Evolutionary conservation across 35 echinoderm and acorn worm species (phyloP).

Genomic region (Chiridota heheva): DNA sequence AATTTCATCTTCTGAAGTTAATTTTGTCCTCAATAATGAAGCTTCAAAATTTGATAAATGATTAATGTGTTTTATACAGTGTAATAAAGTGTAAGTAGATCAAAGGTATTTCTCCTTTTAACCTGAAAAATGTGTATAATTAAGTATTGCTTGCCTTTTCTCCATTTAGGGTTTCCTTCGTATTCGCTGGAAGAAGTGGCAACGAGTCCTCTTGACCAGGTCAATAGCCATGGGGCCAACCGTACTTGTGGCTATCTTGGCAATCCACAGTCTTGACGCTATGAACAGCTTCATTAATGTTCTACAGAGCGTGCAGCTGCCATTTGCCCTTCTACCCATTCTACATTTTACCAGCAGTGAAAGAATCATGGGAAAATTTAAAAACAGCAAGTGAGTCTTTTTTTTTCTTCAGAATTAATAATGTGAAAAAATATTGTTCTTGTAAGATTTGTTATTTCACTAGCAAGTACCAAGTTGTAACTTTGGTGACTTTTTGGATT

Average conservation of each 20-base stretch:
- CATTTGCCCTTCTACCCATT: constrained; percentile 69
- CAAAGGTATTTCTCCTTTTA: not conserved
- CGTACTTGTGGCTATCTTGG: constrained; percentile 49
- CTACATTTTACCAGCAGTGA: constrained; percentile 77
- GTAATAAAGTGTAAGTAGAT: not conserved
- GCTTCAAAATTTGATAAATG: no score
- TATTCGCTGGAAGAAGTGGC: constrained; percentile 74
- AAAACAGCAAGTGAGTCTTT: constrained; percentile 43
- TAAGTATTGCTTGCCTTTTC: not conserved
- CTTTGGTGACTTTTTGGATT: no score
- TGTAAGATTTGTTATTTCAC: not conserved
- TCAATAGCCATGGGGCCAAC: constrained; percentile 84
- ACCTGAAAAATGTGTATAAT: not conserved
- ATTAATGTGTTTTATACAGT: not conserved
- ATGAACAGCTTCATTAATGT: constrained; percentile 62
- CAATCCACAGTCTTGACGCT: constrained; percentile 28
- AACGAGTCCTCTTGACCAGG: constrained; percentile 44
- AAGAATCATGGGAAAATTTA: constrained; percentile 79
- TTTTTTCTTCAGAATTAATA: not conserved
- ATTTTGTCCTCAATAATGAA: no score
- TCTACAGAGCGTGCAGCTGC: constrained; percentile 70
- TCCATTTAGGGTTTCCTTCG: constrained; percentile 61
- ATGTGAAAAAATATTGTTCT: not conserved
- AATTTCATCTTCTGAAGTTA: no score
- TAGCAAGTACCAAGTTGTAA: not conserved